These are phyloP conservation scores for human (Homo sapiens) DNA, from an alignment of 2,113 vertebrate genomes.

Conservation along the genomic window DNA sequence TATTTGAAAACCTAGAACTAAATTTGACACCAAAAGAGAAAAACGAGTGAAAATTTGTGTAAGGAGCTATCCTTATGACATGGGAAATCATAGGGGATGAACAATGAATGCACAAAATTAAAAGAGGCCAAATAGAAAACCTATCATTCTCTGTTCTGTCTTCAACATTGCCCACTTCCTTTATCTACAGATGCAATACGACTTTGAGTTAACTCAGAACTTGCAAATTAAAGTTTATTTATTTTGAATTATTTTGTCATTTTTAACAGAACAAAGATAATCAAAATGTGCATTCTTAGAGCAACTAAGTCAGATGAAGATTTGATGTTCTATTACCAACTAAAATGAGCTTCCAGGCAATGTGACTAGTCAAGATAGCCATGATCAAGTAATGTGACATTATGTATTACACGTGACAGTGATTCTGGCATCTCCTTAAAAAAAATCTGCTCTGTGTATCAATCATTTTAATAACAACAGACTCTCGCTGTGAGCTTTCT, in stretches of 20 bases:
- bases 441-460: not conserved
- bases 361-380: too few relatives aligned
- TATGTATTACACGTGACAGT: accelerated
- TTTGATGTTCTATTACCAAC: not conserved
- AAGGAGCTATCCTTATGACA: not conserved
- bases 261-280: not conserved
- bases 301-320: not conserved
- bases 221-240: not conserved
- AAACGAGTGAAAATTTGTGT: not conserved
- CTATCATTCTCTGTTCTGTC: not conserved
- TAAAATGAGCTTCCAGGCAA: not conserved
- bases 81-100: not conserved
- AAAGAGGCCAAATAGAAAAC: not conserved
- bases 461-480: not conserved
- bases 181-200: not conserved
- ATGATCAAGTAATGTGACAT: not conserved
- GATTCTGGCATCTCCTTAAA: not conserved
- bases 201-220: not conserved
- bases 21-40: not conserved
- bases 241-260: not conserved
- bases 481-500: not conserved
- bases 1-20: not conserved
- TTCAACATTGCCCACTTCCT: not conserved
- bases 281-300: not conserved
- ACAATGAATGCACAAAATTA: not conserved